phyloP scores from a whole-genome alignment of 2,113 vertebrate genomes.

The Pelecanus crispus region DNA sequence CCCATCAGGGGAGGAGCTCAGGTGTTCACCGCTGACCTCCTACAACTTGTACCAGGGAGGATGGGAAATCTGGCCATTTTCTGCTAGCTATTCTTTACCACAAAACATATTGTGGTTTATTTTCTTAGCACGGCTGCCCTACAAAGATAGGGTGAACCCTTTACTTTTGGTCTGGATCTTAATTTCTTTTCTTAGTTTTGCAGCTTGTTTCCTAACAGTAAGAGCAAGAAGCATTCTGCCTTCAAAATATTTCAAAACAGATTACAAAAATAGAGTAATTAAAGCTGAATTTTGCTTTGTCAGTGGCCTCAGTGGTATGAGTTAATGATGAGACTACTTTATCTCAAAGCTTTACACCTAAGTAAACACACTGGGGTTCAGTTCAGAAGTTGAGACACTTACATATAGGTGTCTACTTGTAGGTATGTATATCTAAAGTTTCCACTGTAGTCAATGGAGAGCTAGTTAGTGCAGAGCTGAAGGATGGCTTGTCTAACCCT shows the following conservation, averaged over 20 bases:
- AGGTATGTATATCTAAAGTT: not conserved
- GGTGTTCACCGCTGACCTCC: not conserved
- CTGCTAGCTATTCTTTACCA: not conserved
- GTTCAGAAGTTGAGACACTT: not conserved
- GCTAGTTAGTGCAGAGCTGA: not conserved
- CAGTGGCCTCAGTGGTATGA: not conserved
- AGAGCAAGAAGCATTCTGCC: not conserved
- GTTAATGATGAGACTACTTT: not conserved
- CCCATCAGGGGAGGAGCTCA: not conserved
- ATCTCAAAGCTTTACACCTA: not conserved
- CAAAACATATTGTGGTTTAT: not conserved
- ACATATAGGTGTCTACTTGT: not conserved
- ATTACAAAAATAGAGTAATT: not conserved
- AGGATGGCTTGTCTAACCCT: not conserved
- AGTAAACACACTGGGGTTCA: not conserved
- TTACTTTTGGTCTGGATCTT: not conserved
- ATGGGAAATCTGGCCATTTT: not conserved
- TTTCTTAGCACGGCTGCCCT: not conserved
- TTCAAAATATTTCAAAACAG: not conserved
- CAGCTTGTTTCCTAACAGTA: not conserved
- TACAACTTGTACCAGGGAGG: not conserved
- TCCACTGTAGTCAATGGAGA: not conserved
- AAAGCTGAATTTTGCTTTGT: not conserved
- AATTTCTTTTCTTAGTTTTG: not conserved
- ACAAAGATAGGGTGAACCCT: not conserved